Evolutionary conservation across 2,797 vertebrate species (phyloP).

Genomic region (Neoniphon sammara): DNA sequence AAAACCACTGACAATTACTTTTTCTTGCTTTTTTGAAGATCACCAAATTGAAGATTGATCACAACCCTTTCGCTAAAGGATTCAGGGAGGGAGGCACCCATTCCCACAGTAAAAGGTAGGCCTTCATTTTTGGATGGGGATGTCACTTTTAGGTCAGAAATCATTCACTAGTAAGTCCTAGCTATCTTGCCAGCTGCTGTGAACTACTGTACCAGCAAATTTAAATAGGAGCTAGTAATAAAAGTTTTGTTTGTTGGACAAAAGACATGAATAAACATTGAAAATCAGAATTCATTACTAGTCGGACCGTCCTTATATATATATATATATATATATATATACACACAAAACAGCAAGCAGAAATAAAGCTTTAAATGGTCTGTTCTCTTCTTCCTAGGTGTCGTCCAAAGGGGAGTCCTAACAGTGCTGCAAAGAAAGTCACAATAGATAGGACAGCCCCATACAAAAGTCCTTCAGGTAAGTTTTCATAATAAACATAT

Average conservation of each 20-base stretch:
- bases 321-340: too few relatives aligned
- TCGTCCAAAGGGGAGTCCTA: conserved; percentile 55
- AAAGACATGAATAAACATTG: too few relatives aligned
- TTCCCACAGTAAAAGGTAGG: conserved; percentile 70
- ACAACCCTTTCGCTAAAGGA: conserved; percentile 90
- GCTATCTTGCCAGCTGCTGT: too few relatives aligned
- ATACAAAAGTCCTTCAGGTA: conserved; percentile 53
- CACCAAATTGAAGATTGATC: conserved; percentile 90
- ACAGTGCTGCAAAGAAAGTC: conserved; percentile 47
- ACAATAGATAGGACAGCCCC: conserved; percentile 21
- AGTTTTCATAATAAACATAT: background rate
- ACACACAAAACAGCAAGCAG: background rate
- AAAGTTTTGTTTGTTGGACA: too few relatives aligned
- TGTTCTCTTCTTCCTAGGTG: conserved; percentile 45
- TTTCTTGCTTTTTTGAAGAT: conserved; percentile 74
- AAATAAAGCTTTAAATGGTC: background rate
- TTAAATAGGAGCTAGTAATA: background rate
- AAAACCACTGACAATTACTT: background rate
- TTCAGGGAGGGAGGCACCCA: conserved; percentile 87
- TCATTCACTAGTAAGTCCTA: too few relatives aligned
- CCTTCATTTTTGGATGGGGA: too few relatives aligned
- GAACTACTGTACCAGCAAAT: too few relatives aligned
- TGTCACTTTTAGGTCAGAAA: too few relatives aligned
- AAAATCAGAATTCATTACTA: too few relatives aligned
- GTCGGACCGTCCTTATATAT: too few relatives aligned